Conservation (phyloP, 2,113 vertebrate species). For the Condylura cristata region DNA sequence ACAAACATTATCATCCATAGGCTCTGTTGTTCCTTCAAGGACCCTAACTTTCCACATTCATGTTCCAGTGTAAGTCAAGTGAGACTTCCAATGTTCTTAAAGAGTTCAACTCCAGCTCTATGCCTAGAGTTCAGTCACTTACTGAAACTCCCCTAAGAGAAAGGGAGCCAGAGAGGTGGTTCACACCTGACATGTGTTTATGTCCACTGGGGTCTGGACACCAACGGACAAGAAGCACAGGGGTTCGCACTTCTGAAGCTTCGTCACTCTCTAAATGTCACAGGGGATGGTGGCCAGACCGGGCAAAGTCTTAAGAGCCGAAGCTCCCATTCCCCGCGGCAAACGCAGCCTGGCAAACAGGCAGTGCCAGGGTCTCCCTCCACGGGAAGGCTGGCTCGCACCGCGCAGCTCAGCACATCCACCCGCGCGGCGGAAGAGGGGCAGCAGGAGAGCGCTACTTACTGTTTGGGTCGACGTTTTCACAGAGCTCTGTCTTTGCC, state of each 20-base stretch:
- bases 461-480: conserved; percentile 96
- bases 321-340: background rate
- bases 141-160: background rate
- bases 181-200: accelerated
- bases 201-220: background rate
- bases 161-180: background rate
- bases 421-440: background rate
- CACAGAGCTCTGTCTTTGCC: conserved; percentile 97
- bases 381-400: background rate
- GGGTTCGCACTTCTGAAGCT: background rate
- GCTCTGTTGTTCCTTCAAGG: background rate
- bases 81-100: background rate
- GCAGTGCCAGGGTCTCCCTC: accelerated
- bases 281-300: background rate
- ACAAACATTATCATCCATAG: background rate
- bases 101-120: background rate
- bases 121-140: background rate
- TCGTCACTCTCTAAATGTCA: background rate
- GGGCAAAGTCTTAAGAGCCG: background rate
- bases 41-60: background rate
- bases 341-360: background rate
- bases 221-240: background rate
- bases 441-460: conserved; percentile 82
- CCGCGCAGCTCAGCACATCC: background rate
- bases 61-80: background rate